phyloP scores from a whole-genome alignment of 1,140 invertebrate species.

The Zaprionus inermis region DNA sequence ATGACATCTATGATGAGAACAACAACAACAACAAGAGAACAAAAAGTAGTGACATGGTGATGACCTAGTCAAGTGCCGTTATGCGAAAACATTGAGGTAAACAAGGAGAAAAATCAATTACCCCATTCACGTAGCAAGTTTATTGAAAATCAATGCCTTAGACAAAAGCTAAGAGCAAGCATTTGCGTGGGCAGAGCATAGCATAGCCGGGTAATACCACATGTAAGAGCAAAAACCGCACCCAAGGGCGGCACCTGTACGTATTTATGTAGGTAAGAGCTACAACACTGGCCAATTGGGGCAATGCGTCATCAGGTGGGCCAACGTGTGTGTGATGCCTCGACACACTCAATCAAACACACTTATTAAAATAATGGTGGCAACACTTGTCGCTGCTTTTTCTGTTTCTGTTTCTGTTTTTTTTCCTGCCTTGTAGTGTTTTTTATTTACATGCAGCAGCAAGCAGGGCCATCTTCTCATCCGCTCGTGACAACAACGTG shows the following conservation, averaged over 20 bases:
- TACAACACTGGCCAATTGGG: constrained; percentile 30
- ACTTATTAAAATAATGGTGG: constrained; percentile 47
- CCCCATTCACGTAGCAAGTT: constrained; percentile 19
- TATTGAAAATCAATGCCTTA: constrained; percentile 47
- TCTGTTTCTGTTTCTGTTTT: neutral
- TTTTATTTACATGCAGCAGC: constrained; percentile 25
- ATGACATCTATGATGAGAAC: constrained; percentile 47
- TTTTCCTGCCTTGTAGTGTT: neutral
- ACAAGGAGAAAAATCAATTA: constrained; percentile 17
- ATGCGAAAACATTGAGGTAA: constrained; percentile 11
- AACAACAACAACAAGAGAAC: constrained; percentile 23
- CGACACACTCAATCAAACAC: constrained; percentile 26
- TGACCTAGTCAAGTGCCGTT: constrained; percentile 62
- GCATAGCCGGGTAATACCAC: neutral
- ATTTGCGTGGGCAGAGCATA: constrained; percentile 11
- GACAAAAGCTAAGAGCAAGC: constrained; percentile 14
- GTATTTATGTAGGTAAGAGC: neutral
- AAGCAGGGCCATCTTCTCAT: constrained; percentile 7
- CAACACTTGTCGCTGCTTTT: constrained; percentile 4
- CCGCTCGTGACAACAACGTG: constrained; percentile 19
- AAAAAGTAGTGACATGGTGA: constrained; percentile 32
- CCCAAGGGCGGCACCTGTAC: constrained; percentile 10
- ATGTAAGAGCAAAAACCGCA: constrained; percentile 7
- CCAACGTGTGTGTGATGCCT: neutral
- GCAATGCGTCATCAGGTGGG: constrained; percentile 15